These are phyloP conservation scores for Drosophila suzukii DNA, from an alignment of 1,140 invertebrate species.

Conservation along the genomic window DNA sequence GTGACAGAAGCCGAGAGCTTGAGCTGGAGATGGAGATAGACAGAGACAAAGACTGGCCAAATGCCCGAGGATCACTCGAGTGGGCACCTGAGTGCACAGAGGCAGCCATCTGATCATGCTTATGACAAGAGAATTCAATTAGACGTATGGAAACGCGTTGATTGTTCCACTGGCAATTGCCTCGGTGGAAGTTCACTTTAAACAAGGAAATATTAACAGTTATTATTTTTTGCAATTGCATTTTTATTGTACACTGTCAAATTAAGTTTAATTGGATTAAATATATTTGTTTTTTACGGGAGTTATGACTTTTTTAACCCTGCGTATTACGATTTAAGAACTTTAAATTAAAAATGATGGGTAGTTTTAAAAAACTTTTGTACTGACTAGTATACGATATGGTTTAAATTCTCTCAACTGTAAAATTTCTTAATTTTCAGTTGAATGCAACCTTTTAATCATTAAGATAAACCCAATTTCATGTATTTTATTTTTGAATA, in stretches of 20 bases:
- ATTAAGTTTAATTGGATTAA: not conserved
- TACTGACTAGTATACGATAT: no score
- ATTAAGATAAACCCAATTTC: no score
- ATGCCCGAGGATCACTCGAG: conserved; percentile 40
- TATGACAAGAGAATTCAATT: conserved; percentile 77
- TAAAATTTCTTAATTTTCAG: no score
- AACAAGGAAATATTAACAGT: conserved; percentile 6
- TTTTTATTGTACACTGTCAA: not conserved
- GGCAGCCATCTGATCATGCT: conserved; percentile 56
- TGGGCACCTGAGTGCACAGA: conserved; percentile 31
- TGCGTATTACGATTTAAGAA: no score
- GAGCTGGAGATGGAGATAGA: conserved; percentile 7
- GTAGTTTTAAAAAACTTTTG: no score
- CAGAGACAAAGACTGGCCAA: conserved; percentile 26
- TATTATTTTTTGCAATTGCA: not conserved
- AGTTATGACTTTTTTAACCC: no score
- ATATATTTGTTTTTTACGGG: no score
- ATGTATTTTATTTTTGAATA: not conserved
- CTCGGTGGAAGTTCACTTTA: conserved; percentile 11
- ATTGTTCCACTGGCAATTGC: conserved; percentile 26
- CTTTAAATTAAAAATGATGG: no score
- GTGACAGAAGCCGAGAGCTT: conserved; percentile 57
- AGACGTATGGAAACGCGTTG: conserved; percentile 45
- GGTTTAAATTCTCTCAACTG: no score
- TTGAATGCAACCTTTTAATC: no score